A percentile compares a stretch with the other conserved stretches of the same genome.
Evolutionary conservation across 2,888 invertebrate genomes (phyloP).

Genomic region (Parnassius smintheus): DNA sequence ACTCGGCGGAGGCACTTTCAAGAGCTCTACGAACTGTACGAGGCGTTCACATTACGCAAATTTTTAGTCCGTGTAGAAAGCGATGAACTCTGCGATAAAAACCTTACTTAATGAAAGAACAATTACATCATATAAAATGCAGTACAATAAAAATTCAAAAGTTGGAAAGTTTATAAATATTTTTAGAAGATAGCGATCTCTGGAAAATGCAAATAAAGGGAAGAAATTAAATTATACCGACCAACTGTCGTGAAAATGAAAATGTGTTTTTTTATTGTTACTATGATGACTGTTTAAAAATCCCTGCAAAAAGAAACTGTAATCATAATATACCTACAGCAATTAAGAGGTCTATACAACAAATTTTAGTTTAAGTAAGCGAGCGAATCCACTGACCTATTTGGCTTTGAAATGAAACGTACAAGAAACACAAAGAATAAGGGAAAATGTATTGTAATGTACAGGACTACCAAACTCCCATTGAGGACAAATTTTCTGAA

Average conservation of each 20-base stretch:
- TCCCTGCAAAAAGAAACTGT: no score
- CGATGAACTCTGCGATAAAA: constrained; percentile 7
- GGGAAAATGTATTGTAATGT: no score
- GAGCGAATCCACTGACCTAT: constrained; percentile 62
- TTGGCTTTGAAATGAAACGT: constrained; percentile 70
- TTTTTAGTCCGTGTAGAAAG: constrained; percentile 17
- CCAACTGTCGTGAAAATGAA: no score
- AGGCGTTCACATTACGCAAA: constrained; percentile 20
- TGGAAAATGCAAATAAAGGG: no score
- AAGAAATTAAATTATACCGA: no score
- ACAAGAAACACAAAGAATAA: constrained; percentile 60
- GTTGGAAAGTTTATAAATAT: no score
- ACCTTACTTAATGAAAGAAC: constrained; percentile 13
- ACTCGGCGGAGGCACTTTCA: constrained; percentile 36
- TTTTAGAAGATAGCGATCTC: no score
- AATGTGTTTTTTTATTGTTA: no score
- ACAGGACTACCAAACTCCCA: no score
- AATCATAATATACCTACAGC: not conserved
- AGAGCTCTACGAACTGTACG: constrained; percentile 4
- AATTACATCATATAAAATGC: not conserved
- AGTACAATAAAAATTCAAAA: no score
- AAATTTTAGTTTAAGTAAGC: constrained; percentile 48
- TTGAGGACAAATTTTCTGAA: no score
- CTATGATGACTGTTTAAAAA: no score
- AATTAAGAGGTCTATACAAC: constrained; percentile 32